Base-by-base conservation (phyloP, 2,797 vertebrate genomes). In the Lepidocolaptes lacrymiger region DNA sequence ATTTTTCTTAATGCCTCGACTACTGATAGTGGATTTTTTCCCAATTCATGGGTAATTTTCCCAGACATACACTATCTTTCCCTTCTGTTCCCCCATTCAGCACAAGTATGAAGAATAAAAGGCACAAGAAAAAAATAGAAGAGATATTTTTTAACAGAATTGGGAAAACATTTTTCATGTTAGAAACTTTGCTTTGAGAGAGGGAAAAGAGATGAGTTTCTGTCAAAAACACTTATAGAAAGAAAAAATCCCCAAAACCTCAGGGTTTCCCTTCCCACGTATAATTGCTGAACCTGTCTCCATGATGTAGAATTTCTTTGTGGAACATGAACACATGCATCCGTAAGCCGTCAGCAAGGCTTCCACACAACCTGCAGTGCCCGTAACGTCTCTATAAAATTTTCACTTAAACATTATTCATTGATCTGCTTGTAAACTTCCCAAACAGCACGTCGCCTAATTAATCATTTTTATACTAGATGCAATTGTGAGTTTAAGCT, bases 361-460 rank as follows among this genome's bases (percentile, higher is more conserved):
- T 95, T 68, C 77, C 78, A 51, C 95, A 96, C 56, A 97, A 97
- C 96, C 96, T 97, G 95, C 96, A 95, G 84, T 21, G 94, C 95
- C 96, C 96, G 86, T 97, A 96, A 96, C 93, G 39, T 80, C 84
- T 58, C 96, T 48, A 96, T 97, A 96, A 97, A 97, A 97, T 96
- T 96, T 95, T 95, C 96, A 97, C 96, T 97, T 95, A 62, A 95
- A 92, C 86, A 68, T 96, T 94, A 91, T 77, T 91, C 96, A 94
- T 95, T 97, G 96, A 97, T 96, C 94, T 91, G 91, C 91, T 96
- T 96, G 95, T 96, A 96, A 96, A 95, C 86, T 96, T 97, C 94
- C 91, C 89, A 88, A 95, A 56, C 93, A 95, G 93, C 93, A 95
- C 92, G 91, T 95, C 39, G 89, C 92, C 95, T 95, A 95, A 96